phyloP scores from a whole-genome alignment of 2,113 vertebrate genomes.

The Ceratotherium simum region DNA sequence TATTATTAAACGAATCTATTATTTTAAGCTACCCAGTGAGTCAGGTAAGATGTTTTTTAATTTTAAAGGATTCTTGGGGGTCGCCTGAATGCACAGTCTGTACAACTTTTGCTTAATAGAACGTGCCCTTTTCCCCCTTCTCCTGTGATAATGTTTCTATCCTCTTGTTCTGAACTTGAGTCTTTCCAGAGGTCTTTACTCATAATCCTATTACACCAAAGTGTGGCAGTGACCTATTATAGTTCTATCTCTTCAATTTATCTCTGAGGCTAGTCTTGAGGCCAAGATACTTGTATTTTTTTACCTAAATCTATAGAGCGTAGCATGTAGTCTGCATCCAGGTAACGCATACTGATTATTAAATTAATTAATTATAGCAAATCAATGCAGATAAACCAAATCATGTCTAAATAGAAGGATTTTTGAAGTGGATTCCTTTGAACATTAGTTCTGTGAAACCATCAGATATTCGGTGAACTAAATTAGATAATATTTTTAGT shows the following conservation, averaged over 20 bases:
- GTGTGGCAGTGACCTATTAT: neutral
- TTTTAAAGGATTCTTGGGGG: neutral
- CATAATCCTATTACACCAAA: neutral
- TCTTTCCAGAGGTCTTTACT: neutral
- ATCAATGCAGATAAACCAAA: neutral
- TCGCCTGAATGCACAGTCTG: neutral
- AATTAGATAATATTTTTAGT: neutral
- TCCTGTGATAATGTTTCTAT: neutral
- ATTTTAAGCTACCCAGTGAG: neutral
- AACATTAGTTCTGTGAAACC: neutral
- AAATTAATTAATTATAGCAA: neutral
- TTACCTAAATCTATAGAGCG: neutral
- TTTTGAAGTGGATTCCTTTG: neutral
- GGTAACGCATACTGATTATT: neutral
- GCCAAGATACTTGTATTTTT: neutral
- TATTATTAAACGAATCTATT: neutral
- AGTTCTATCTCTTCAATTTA: neutral
- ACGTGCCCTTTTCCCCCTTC: neutral
- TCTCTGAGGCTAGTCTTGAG: neutral
- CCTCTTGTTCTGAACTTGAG: neutral
- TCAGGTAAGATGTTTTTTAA: neutral
- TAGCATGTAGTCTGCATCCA: neutral
- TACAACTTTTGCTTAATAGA: neutral
- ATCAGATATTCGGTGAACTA: neutral
- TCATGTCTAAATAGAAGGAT: neutral